Evolutionary conservation across 2,888 invertebrate genomes (phyloP), one percentile per base, ranked within the genome.

Genomic region (Parapristionchus giblindavisi): DNA sequence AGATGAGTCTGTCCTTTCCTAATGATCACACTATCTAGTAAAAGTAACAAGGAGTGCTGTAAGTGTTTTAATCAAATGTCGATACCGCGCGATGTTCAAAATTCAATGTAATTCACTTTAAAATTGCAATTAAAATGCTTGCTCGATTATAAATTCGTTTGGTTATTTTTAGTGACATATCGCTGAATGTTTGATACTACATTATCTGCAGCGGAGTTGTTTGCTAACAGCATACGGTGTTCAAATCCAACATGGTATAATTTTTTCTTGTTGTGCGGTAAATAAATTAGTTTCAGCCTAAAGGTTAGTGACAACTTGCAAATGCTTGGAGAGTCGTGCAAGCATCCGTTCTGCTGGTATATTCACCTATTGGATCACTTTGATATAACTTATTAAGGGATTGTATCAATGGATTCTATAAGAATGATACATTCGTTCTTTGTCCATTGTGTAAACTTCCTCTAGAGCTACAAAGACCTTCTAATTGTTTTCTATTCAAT

Each of bases 331-430:
- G 60, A 58, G 1, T 36, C 43, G 14, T 72, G 72, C 60, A 72
- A 72, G 43, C 72, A 72, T 43, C 72, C 72, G 2, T 72, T 72
- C 32, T 72, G 72, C 34, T 72, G 58, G 60, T 71, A 40, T 21
- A 56, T n/a, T 6, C 24, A 14, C 27, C 21, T n/a, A 51, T 48
- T 34, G 34, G 14, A 21, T 14, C 24, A 27, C n/a, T 68, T 51
- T 21, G 21, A 14, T 3, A 21, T 36, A 5, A 24, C n/a, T 34
- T n/a, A 2, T 54, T 70, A 14, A 71, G 71, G 71, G 60, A 72
- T 17, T 72, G 72, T 24, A 48, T 72, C 32, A 72, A 60, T 29
- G 11, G 17, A n/a, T 43, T 60, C 34, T 29, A 29, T 34, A 24
- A 17, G 32, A 43, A 58, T 8, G 60, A 72, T n/a, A 72, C 72